phyloP scores from a whole-genome alignment of 23 tunicate genomes.

The Phallusia fumigata region DNA sequence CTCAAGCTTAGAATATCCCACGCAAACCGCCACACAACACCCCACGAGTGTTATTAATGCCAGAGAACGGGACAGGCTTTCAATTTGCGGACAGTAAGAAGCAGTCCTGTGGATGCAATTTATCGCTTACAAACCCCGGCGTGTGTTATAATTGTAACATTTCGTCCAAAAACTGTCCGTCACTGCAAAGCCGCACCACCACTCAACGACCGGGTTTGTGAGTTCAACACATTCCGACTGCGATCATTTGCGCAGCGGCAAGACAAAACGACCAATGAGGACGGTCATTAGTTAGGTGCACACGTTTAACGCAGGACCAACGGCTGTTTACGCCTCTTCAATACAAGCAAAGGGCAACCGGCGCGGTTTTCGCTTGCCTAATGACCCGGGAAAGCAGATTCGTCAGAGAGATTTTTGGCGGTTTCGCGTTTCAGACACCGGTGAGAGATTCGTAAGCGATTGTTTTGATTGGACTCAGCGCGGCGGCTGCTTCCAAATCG shows the following conservation, averaged over 20 bases:
- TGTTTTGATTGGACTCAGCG: not conserved
- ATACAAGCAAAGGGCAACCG: not conserved
- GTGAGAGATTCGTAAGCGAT: not conserved
- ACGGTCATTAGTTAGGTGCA: conserved; percentile 13
- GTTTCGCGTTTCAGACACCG: not conserved
- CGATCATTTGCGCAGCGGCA: not conserved
- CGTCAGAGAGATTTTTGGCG: conserved; percentile 4
- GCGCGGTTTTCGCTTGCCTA: not conserved
- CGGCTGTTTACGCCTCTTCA: not conserved
- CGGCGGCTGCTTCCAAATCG: no score
- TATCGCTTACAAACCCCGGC: not conserved
- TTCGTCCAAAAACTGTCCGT: not conserved
- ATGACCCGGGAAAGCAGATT: conserved; percentile 6
- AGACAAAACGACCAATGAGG: conserved; percentile 6
- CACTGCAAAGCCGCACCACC: not conserved
- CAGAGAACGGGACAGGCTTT: no score
- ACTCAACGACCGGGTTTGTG: not conserved
- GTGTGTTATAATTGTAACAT: not conserved
- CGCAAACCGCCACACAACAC: no score
- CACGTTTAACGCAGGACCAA: conserved; percentile 4
- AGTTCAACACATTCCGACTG: not conserved
- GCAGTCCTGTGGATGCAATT: not conserved
- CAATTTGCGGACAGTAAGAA: no score
- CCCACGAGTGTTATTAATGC: no score
- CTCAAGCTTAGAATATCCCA: not conserved